Percentiles rank a stretch among this genome's conserved stretches.
phyloP scores from a whole-genome alignment of 1,140 invertebrate species.

The Amyelois transitella region DNA sequence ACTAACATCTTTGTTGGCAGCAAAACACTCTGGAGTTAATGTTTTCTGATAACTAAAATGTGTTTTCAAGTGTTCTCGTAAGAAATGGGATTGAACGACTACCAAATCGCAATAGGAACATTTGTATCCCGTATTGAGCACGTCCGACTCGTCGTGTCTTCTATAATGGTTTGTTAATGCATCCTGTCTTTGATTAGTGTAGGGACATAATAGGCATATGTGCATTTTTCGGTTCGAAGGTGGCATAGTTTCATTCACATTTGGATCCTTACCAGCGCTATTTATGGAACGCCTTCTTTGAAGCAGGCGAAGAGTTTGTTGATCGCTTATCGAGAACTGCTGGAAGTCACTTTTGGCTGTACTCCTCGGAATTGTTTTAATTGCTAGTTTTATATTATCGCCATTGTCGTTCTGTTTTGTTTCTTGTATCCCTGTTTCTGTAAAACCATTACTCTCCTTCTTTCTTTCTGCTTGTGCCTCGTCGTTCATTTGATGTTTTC shows the following conservation, averaged over 20 bases:
- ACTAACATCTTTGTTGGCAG: conserved; percentile 53
- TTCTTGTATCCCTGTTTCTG: conserved; percentile 57
- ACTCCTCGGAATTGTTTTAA: conserved; percentile 68
- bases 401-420: conserved; percentile 40
- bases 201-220: conserved; percentile 86
- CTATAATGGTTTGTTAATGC: conserved; percentile 84
- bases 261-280: conserved; percentile 46
- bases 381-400: conserved; percentile 69
- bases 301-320: conserved; percentile 67
- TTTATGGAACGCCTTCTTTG: conserved; percentile 53
- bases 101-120: conserved; percentile 91
- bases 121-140: conserved; percentile 77
- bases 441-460: conserved; percentile 58
- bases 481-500: conserved; percentile 84
- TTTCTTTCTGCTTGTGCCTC: conserved; percentile 77
- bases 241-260: conserved; percentile 59
- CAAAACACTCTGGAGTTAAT: conserved; percentile 74
- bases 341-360: conserved; percentile 59
- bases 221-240: conserved; percentile 72
- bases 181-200: conserved; percentile 82
- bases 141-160: conserved; percentile 77
- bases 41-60: conserved; percentile 81
- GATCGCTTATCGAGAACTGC: conserved; percentile 73
- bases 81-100: conserved; percentile 83
- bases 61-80: conserved; percentile 86